A percentile compares a stretch with the other conserved stretches of the same genome.
Conservation (phyloP, 2,888 invertebrate species). For the Aspidiotus rigidus region DNA sequence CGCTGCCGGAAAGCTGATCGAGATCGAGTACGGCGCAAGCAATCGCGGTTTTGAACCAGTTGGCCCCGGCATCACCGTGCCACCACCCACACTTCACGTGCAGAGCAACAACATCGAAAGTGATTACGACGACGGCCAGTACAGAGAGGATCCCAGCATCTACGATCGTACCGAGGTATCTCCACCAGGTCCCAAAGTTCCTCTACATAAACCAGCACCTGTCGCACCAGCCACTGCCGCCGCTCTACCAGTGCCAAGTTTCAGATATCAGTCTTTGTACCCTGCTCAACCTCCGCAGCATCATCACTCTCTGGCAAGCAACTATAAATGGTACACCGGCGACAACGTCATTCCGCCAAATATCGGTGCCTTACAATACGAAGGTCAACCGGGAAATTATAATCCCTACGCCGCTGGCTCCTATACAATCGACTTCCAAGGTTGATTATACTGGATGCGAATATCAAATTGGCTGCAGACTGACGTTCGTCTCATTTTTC, state of each 20-base stretch:
- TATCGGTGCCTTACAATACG: too few relatives aligned
- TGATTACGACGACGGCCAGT: conserved; percentile 75
- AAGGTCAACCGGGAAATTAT: conserved; percentile 34
- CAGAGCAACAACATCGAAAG: conserved; percentile 46
- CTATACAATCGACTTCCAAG: conserved; percentile 41
- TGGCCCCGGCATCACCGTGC: conserved; percentile 65
- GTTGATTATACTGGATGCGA: too few relatives aligned
- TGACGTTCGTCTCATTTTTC: too few relatives aligned
- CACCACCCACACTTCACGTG: conserved; percentile 60
- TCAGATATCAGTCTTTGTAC: conserved; percentile 35
- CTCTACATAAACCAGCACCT: not conserved
- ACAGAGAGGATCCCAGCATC: conserved; percentile 70
- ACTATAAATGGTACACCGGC: not conserved
- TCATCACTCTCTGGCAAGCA: not conserved
- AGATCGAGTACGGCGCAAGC: conserved; percentile 74
- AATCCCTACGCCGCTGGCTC: conserved; percentile 6
- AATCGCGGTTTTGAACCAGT: conserved; percentile 68
- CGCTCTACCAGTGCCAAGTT: conserved; percentile 38
- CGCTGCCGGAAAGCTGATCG: conserved; percentile 61
- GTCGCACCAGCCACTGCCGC: conserved; percentile 41
- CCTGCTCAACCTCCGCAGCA: conserved; percentile 8
- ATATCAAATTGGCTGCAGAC: too few relatives aligned
- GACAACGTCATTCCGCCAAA: conserved; percentile 11
- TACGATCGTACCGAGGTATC: conserved; percentile 56
- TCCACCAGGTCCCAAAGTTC: not conserved